These are phyloP conservation scores for Alexandromys oeconomus DNA, from an alignment of 2,797 vertebrate genomes.

Conservation along the genomic window DNA sequence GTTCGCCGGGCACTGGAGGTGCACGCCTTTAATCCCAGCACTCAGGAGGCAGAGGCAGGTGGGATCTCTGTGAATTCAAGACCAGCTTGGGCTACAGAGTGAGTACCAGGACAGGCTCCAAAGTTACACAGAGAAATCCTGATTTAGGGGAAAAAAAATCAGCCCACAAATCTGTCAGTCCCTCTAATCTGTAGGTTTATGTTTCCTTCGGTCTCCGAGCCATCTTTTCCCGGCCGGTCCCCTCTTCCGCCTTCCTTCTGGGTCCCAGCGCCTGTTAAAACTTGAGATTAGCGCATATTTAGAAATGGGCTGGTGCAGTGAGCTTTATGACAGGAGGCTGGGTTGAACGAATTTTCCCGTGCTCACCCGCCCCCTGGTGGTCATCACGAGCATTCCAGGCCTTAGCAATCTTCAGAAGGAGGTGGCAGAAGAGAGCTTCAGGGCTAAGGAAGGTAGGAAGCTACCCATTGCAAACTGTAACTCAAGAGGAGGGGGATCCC, in stretches of 20 bases:
- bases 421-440: background rate
- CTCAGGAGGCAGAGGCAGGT: too few species aligned
- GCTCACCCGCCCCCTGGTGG: slow-evolving; percentile 74
- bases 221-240: background rate
- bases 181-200: background rate
- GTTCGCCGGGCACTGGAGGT: too few species aligned
- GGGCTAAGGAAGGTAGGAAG: background rate
- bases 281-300: background rate
- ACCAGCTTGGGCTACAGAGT: too few species aligned
- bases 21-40: too few species aligned
- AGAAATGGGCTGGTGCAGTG: background rate
- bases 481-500: too few species aligned
- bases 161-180: background rate
- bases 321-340: background rate
- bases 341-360: slow-evolving; percentile 21
- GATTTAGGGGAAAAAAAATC: too few species aligned
- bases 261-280: background rate
- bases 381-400: background rate
- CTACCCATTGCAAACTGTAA: background rate
- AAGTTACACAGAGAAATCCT: too few species aligned
- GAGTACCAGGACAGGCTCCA: too few species aligned
- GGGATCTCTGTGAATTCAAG: too few species aligned
- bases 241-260: background rate
- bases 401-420: background rate
- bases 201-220: background rate